Percentiles rank a stretch among this genome's conserved stretches.
phyloP scores from a whole-genome alignment of 2,888 invertebrate species.

The Plebejus anna region DNA sequence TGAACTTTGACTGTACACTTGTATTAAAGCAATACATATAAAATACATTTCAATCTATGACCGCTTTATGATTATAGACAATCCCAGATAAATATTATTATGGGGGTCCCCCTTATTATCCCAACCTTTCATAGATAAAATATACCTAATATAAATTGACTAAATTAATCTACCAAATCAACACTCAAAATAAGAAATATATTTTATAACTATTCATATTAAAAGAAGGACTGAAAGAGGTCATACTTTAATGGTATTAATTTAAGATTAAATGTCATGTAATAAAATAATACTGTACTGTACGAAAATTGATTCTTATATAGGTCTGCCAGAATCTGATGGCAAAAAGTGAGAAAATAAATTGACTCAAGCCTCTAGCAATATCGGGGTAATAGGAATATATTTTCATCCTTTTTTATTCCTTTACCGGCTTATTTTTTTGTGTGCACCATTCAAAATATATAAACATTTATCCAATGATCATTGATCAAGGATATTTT shows the following conservation, averaged over 20 bases:
- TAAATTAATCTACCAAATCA: background rate
- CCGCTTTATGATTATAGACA: background rate
- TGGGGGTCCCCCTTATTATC: background rate
- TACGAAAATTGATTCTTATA: background rate
- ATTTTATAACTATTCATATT: too few species aligned
- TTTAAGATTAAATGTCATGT: background rate
- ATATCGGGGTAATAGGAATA: too few species aligned
- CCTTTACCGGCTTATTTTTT: too few species aligned
- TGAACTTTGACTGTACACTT: background rate
- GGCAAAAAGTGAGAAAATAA: too few species aligned
- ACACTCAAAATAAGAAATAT: background rate
- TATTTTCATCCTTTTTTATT: too few species aligned
- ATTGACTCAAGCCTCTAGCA: too few species aligned
- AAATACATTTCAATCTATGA: background rate
- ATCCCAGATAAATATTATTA: background rate
- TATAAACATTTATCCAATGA: too few species aligned
- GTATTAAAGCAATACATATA: background rate
- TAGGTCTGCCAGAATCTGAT: background rate
- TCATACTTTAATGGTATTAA: too few species aligned
- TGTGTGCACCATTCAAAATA: too few species aligned
- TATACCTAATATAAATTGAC: background rate
- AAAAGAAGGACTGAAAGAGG: too few species aligned
- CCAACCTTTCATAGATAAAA: background rate
- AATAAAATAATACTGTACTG: background rate
- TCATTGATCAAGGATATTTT: too few species aligned